Evolutionary conservation across 2,888 invertebrate genomes (phyloP), one percentile per base, ranked within the genome.

Genomic region (Apamea sordens): DNA sequence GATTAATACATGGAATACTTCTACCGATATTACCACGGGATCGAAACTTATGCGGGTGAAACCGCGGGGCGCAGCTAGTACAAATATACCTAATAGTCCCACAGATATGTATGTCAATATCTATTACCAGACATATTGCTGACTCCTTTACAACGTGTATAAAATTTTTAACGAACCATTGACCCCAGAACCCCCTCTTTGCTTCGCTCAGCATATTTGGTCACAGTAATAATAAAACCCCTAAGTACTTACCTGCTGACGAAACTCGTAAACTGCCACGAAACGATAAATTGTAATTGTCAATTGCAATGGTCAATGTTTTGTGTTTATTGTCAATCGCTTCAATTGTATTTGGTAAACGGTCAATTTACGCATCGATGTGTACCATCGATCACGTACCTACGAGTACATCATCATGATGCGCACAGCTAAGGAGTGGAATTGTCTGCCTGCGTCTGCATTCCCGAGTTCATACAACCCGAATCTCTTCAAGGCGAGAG

Each of bases 161-260:
- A n/a, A 59, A 59, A 59, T 59, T n/a, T 41, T 76, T 61, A 76
- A n/a, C 56, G 36, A 50, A 76, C 61, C 28, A 28, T 63, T 28
- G 44, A n/a, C 21, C n/a, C 76, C 41, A 41, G 36, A 76, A 63
- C 15, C 36, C 36, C n/a, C 59, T 76, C 15, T 50, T 28, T 75
- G 15, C 21, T 8, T 28, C 28, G 11, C 61, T 75, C 61, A 41
- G 28, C 75, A 50, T 50, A 21, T 28, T 21, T 13, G 73, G 15
- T 61, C 36, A 75, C 61, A 13, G 13, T 75, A 63, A 76, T 63
- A 76, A 44, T 53, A 64, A 64, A 64, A 76, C 13, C 8, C 24
- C 3, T 15, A 47, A 47, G 36, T 71, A 63, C n/a, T n/a, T n/a
- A n/a, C 21, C 61, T 50, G 24, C 24, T 63, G 28, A 18, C 28